Base-by-base conservation (phyloP, 2,113 vertebrate genomes). In the Rissa tridactyla region DNA sequence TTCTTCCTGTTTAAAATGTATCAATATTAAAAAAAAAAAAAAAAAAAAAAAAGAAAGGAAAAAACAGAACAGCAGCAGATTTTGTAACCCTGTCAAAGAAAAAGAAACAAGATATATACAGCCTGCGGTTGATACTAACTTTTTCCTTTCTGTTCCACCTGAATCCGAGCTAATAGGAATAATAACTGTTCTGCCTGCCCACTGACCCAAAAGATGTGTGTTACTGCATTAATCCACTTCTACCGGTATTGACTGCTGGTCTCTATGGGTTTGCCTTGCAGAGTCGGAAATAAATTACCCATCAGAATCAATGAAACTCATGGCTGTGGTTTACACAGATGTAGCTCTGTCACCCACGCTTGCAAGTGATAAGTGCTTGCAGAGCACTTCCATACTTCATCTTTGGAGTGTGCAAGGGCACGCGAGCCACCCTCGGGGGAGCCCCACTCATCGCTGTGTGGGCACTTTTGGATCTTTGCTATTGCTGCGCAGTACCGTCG, bases 211-310 rank as follows among this genome's bases (percentile, higher is more conserved):
- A 76, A 71, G 84, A 18, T 58, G 26, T 46, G 44, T 29, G 12
- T 66, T 92, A 34, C 44, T 66, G 76, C 8, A 9, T 86, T 93
- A 90, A 95, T 90, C 82, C 47, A 38, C 80, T 90, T 81, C 90
- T 64, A 10, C 82, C 20, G 2, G 17, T 86, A 90, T 88, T 47
- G 96, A 92, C 86, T 94, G 82, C 71, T 88, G 82, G 64, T 81
- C 92, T 64, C 96, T 19, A 9, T 0, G 85, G 94, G 76, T 61
- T 83, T 96, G 88, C 88, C 71, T 93, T 26, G 90, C 3, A 1
- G 76, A 92, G 70, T 40, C 92, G 80, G 82, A 83, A 96, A 86
- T 70, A 92, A 94, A 93, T 96, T 62, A 70, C 79, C 85, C 93
- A 68, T 77, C 84, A 17, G 54, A 65, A 92, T 66, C 90, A 75